Percentiles rank a stretch among this genome's conserved stretches.
These are phyloP conservation scores for Pyrochroa serraticornis DNA, from an alignment of 2,888 invertebrate species.

Conservation along the genomic window DNA sequence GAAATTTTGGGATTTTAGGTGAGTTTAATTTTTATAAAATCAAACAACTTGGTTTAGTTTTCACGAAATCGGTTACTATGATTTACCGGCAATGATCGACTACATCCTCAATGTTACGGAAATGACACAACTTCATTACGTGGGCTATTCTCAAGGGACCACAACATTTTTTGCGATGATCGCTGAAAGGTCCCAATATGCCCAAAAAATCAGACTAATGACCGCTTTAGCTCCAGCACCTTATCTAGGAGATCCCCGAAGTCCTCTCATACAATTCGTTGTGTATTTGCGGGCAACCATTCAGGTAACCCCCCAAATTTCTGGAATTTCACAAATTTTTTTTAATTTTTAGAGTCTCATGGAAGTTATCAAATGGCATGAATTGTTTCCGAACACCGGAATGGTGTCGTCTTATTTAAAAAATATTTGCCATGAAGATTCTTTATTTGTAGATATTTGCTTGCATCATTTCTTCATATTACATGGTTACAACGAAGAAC, in stretches of 20 bases:
- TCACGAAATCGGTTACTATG: conserved; percentile 1
- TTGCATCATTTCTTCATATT: conserved; percentile 12
- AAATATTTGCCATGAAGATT: conserved; percentile 16
- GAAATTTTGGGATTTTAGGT: conserved; percentile 54
- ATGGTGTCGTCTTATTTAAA: not conserved
- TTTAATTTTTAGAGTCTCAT: no score
- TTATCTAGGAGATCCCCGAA: conserved; percentile 61
- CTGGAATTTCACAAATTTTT: no score
- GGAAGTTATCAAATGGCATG: not conserved
- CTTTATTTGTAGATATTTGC: conserved; percentile 19
- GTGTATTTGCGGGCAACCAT: no score
- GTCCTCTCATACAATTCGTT: conserved; percentile 40
- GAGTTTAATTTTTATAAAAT: not conserved
- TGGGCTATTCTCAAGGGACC: not conserved
- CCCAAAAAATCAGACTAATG: conserved; percentile 65
- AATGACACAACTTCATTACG: not conserved
- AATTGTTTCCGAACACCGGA: not conserved
- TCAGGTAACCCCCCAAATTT: no score
- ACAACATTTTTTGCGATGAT: conserved; percentile 68
- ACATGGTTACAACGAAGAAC: conserved; percentile 12
- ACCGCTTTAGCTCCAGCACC: conserved; percentile 76
- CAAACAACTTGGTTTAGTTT: not conserved
- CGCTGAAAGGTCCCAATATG: conserved; percentile 69
- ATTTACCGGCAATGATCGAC: not conserved
- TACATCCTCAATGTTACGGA: not conserved